Evolutionary conservation across 2,797 vertebrate genomes (phyloP).

Genomic region (Xiphorhynchus erythropygius): DNA sequence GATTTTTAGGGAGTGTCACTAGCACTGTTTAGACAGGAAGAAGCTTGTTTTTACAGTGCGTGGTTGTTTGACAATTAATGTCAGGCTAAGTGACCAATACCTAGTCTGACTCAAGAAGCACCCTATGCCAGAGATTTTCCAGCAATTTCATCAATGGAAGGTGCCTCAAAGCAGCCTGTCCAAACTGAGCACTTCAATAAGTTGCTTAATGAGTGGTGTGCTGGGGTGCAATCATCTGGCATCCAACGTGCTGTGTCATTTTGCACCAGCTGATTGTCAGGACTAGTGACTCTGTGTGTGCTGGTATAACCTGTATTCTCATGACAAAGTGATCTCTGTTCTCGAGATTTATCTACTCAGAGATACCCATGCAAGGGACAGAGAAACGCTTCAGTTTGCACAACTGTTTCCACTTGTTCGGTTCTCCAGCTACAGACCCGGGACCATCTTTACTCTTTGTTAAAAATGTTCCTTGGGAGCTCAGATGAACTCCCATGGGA

Average conservation of each 20-base stretch:
- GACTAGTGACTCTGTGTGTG: neutral
- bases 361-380: neutral
- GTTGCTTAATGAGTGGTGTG: neutral
- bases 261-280: neutral
- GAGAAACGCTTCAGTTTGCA: neutral
- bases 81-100: neutral
- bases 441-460: neutral
- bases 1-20: conserved; percentile 3
- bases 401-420: neutral
- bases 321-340: neutral
- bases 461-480: neutral
- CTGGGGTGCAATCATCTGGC: neutral
- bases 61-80: neutral
- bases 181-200: neutral
- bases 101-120: neutral
- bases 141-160: neutral
- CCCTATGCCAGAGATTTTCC: neutral
- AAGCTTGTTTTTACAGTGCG: neutral
- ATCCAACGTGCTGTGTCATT: neutral
- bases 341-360: neutral
- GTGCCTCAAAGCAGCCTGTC: neutral
- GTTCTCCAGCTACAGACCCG: neutral
- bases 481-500: neutral
- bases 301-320: neutral
- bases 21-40: neutral